Base-by-base conservation (phyloP, 2,888 invertebrate species). In the Cerceris rybyensis region DNA sequence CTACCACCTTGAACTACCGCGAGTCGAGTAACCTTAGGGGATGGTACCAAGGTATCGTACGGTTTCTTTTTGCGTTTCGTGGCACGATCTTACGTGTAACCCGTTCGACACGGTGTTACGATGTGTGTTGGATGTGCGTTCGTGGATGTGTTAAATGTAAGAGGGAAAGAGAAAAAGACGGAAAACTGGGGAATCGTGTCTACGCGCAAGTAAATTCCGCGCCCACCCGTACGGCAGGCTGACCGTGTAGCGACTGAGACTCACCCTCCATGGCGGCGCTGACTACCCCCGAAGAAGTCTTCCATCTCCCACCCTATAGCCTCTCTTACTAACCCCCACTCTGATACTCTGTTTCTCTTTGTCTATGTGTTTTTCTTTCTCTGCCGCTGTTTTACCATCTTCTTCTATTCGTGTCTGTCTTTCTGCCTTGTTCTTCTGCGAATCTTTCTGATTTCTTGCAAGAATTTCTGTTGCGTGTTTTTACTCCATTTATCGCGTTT, bases 231-330 rank as follows among this genome's bases (percentile, higher is more conserved):
- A 72, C 82, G 80, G 75, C 83, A 84, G 86, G 85, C 85, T 88
- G 86, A 87, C 89, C 89, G 88, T 88, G 84, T 88, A 81, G 83
- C 81, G 87, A 89, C 89, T 89, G 88, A 87, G 68, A 86, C 87
- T 86, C 80, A 83, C 85, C 87, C 86, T 83, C 77, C 79, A 83
- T 81, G 86, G 82, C 75, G 85, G 88, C 88, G 88, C 87, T 88
- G 85, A 85, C 89, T 84, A 85, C 85, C 83, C 83, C 78, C 74
- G 61, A 70, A 72, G 63, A 61, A 67, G 50, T 46, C 64, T 54
- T 59, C 71, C 67, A 50, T 49, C 65, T 50, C 58, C 65, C 66
- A 42, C 60, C 54, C 64, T 68, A 50, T 8, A 43, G 39, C 49
- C 57, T n/a, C 49, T 46, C 50, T 58, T 46, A 63, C 39, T 49